Conservation (phyloP, 2,113 vertebrate species). For the Tachysurus vachellii region DNA sequence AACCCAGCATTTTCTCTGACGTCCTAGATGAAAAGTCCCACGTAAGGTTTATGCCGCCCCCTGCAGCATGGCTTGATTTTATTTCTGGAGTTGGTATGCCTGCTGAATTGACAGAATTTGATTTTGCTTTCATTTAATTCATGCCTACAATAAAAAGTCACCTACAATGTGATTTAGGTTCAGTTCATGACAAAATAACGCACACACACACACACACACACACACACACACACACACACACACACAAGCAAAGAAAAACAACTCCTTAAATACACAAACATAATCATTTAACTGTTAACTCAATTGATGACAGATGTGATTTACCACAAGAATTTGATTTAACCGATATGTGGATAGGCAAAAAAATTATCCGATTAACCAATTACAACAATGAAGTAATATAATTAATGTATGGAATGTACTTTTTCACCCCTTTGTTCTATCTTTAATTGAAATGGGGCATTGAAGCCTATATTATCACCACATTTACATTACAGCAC, state of each 20-base stretch:
- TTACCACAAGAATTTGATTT: neutral
- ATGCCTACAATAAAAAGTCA: neutral
- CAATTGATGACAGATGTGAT: neutral
- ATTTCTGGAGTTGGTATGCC: slow-evolving; percentile 52
- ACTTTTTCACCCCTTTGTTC: neutral
- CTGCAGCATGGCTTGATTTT: slow-evolving; percentile 23
- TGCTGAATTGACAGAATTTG: slow-evolving; percentile 37
- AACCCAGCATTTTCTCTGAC: slow-evolving; percentile 38
- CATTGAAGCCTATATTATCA: no score
- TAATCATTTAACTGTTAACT: neutral
- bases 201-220: neutral
- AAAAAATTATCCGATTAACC: no score
- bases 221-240: no score
- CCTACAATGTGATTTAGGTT: neutral
- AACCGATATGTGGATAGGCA: neutral
- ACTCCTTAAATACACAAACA: neutral
- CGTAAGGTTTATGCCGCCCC: slow-evolving; percentile 50
- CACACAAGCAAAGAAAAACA: neutral
- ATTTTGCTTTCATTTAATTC: neutral
- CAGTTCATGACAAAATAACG: neutral
- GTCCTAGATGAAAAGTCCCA: slow-evolving; percentile 52
- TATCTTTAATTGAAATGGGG: no score
- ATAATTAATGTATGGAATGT: no score
- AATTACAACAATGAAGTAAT: no score
- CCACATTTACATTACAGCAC: no score